Conservation (phyloP, 1,140 invertebrate species). For the Leucophenga varia region DNA sequence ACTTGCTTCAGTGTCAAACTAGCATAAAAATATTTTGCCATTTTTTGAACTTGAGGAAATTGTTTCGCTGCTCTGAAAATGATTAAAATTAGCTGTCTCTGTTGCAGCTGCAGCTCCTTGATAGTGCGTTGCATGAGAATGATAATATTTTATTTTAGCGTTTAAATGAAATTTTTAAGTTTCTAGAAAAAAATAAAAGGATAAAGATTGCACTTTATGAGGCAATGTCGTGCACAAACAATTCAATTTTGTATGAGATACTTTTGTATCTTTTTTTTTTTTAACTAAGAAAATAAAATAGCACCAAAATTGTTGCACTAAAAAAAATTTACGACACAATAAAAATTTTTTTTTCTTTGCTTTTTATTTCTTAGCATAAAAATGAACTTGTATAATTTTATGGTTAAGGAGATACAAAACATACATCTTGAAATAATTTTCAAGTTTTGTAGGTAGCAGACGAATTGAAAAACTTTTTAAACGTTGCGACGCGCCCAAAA, state of each 20-base stretch:
- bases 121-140: too few species aligned
- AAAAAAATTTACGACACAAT: conserved; percentile 43
- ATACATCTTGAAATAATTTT: not conserved
- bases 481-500: conserved; percentile 1
- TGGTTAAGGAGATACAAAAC: not conserved
- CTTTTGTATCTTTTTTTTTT: too few species aligned
- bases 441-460: not conserved
- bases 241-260: conserved; percentile 48
- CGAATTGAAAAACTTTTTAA: not conserved
- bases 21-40: too few species aligned
- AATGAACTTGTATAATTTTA: not conserved
- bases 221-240: conserved; percentile 27
- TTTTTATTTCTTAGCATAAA: conserved; percentile 4
- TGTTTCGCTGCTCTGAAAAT: conserved; percentile 49
- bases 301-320: not conserved
- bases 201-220: not conserved
- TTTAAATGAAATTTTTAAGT: conserved; percentile 52
- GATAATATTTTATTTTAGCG: conserved; percentile 52
- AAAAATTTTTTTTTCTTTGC: too few species aligned
- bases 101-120: too few species aligned
- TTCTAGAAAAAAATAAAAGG: conserved; percentile 12
- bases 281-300: too few species aligned
- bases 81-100: conserved; percentile 13
- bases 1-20: too few species aligned
- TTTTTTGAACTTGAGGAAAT: conserved; percentile 40